Conservation (phyloP, 1,140 invertebrate genomes). For the Lucilia sericata region DNA sequence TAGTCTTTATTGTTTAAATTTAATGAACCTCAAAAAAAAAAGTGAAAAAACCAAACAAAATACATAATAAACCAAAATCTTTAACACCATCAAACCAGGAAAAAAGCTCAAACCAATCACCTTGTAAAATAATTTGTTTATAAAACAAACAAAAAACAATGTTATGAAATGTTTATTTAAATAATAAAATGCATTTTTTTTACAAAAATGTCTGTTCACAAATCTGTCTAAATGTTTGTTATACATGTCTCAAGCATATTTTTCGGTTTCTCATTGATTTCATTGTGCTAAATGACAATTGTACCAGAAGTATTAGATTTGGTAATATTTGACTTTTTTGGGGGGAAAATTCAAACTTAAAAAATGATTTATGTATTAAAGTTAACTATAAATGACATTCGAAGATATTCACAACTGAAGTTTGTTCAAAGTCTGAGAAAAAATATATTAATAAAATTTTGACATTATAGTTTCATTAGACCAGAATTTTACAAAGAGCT, state of each 20-base stretch:
- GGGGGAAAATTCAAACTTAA: background rate
- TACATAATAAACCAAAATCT: background rate
- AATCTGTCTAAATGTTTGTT: background rate
- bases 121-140: slow-evolving; percentile 9
- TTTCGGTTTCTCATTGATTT: too few species aligned
- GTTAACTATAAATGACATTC: too few species aligned
- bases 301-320: background rate
- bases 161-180: background rate
- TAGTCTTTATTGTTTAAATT: background rate
- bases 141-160: background rate
- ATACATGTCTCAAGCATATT: too few species aligned
- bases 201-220: background rate
- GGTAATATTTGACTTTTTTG: background rate
- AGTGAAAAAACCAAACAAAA: background rate
- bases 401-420: too few species aligned
- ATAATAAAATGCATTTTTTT: background rate
- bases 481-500: too few species aligned
- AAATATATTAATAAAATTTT: too few species aligned
- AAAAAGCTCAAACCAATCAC: background rate
- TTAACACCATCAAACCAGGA: slow-evolving; percentile 26
- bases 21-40: too few species aligned
- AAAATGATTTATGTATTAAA: too few species aligned
- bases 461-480: too few species aligned
- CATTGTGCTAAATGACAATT: too few species aligned
- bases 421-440: too few species aligned